phyloP scores from a whole-genome alignment of 2,888 invertebrate species.

The Gymnosoma rotundatum region DNA sequence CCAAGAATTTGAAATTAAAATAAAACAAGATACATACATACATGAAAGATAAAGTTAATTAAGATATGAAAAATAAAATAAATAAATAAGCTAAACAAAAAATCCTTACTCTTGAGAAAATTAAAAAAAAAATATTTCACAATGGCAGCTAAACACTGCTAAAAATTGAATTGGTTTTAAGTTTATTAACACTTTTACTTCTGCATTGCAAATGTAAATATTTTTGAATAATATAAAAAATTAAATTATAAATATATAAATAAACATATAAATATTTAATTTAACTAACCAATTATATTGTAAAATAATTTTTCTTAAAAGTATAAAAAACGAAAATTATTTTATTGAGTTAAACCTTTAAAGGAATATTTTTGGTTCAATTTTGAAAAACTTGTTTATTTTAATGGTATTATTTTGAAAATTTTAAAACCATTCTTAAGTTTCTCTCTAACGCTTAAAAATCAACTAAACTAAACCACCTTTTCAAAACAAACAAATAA shows the following conservation, averaged over 20 bases:
- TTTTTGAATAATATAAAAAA: conserved; percentile 32
- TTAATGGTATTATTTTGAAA: no score
- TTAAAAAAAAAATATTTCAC: neutral
- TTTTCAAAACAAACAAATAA: conserved; percentile 50
- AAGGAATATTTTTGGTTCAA: conserved; percentile 1
- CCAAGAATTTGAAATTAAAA: conserved; percentile 5
- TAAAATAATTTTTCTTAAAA: conserved; percentile 42
- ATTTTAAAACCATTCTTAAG: neutral
- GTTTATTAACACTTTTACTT: conserved; percentile 26
- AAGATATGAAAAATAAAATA: conserved; percentile 2
- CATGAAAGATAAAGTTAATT: neutral
- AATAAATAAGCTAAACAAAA: conserved; percentile 20
- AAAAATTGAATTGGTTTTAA: conserved; percentile 22
- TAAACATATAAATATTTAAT: conserved; percentile 24
- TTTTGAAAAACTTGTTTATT: conserved; percentile 13
- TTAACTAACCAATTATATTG: conserved; percentile 51
- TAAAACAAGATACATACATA: conserved; percentile 4
- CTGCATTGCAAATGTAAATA: conserved; percentile 60
- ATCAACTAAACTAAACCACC: conserved; percentile 67
- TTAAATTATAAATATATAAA: conserved; percentile 23
- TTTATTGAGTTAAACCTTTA: conserved; percentile 25
- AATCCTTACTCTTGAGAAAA: conserved; percentile 14
- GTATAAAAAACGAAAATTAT: conserved; percentile 3
- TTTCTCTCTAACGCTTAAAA: conserved; percentile 62
- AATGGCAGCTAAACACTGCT: conserved; percentile 53